Conservation (phyloP, 1,140 invertebrate species). For the Macrosteles quadrilineatus region DNA sequence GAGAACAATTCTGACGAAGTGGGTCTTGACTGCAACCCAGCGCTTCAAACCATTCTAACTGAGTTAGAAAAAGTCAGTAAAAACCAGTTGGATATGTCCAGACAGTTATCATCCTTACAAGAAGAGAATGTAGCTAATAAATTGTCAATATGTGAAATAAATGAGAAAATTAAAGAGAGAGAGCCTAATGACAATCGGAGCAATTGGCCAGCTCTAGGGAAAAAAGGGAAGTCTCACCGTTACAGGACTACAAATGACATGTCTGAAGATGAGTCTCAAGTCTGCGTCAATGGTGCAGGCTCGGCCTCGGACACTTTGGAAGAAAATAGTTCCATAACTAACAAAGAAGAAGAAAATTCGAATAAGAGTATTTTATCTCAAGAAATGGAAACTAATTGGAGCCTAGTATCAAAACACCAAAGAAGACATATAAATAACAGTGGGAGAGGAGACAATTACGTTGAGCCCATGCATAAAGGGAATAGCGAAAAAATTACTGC, state of each 20-base stretch:
- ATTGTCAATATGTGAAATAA: not conserved
- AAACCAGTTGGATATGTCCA: not conserved
- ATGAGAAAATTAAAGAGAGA: not conserved
- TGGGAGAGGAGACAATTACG: too few species aligned
- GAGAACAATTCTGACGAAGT: not conserved
- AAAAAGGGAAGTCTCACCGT: not conserved
- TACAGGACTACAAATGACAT: not conserved
- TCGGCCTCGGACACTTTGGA: too few species aligned
- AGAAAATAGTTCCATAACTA: too few species aligned
- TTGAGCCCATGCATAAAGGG: too few species aligned
- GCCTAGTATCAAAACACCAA: too few species aligned
- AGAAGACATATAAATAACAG: too few species aligned
- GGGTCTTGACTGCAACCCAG: not conserved
- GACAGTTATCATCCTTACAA: not conserved
- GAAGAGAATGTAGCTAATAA: not conserved
- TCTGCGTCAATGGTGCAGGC: too few species aligned
- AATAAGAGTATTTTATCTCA: too few species aligned
- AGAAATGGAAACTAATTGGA: too few species aligned
- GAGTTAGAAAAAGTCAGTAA: not conserved
- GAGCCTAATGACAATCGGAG: not conserved
- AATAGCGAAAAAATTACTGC: too few species aligned
- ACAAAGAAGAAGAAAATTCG: too few species aligned
- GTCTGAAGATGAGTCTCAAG: too few species aligned
- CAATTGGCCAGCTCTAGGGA: not conserved
- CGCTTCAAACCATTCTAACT: not conserved